Evolutionary conservation across 2,113 vertebrate genomes (phyloP).

Genomic region (Pantherophis guttatus): DNA sequence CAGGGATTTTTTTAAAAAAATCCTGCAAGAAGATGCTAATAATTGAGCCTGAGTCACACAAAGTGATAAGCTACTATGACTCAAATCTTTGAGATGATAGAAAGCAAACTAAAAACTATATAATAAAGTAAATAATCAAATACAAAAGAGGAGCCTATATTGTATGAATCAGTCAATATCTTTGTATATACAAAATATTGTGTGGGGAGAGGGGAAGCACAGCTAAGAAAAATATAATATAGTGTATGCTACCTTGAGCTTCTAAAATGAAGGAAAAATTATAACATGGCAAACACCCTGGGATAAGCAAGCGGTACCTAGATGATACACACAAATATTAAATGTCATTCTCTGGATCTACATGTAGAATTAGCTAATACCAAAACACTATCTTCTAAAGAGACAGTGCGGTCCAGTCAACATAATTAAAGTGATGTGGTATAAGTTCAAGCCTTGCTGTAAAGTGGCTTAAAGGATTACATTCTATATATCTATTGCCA

Average conservation of each 20-base stretch:
- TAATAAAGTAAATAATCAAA: not conserved
- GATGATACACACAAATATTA: not conserved
- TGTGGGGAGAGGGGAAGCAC: not conserved
- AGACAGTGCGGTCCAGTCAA: not conserved
- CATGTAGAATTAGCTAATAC: not conserved
- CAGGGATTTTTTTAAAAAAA: not conserved
- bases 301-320: not conserved
- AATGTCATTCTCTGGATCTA: not conserved
- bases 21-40: not conserved
- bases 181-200: not conserved
- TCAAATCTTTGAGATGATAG: not conserved
- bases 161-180: not conserved
- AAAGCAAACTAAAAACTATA: not conserved
- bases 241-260: not conserved
- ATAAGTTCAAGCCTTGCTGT: not conserved
- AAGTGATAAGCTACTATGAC: not conserved
- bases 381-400: not conserved
- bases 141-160: not conserved
- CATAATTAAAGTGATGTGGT: not conserved
- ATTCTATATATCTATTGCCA: not conserved
- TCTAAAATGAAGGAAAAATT: not conserved
- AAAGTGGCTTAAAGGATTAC: not conserved
- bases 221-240: not conserved
- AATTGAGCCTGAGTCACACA: not conserved
- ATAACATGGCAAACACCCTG: not conserved